Evolutionary conservation across 1,140 invertebrate genomes (phyloP).

Genomic region (Euura lappo): DNA sequence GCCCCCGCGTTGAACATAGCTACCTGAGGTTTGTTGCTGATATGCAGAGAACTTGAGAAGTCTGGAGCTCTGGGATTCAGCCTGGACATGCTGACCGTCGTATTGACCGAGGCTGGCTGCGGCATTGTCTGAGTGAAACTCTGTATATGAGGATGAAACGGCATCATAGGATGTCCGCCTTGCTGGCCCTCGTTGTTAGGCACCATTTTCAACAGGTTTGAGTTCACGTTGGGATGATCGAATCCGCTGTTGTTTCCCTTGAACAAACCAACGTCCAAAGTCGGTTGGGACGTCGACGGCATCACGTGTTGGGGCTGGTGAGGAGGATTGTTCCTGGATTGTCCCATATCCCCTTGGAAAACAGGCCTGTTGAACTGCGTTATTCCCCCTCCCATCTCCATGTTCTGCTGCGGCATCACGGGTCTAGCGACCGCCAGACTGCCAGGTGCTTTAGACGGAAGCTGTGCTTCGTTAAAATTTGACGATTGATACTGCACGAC

Average conservation of each 20-base stretch:
- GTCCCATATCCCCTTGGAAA: constrained; percentile 44
- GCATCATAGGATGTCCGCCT: constrained; percentile 43
- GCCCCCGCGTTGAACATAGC: constrained; percentile 55
- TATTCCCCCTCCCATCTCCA: constrained; percentile 41
- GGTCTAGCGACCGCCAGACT: constrained; percentile 51
- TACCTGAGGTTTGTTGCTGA: constrained; percentile 55
- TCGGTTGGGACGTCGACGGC: constrained; percentile 39
- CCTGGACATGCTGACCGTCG: constrained; percentile 70
- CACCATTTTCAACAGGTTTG: constrained; percentile 57
- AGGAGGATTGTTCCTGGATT: constrained; percentile 33
- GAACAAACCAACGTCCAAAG: constrained; percentile 42
- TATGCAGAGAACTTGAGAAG: constrained; percentile 68
- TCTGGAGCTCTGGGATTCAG: constrained; percentile 89
- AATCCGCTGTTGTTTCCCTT: constrained; percentile 43
- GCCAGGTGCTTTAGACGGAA: constrained; percentile 48
- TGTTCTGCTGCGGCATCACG: constrained; percentile 47
- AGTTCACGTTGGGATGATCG: constrained; percentile 51
- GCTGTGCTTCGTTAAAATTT: constrained; percentile 41
- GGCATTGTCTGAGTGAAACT: constrained; percentile 55
- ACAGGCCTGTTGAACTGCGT: constrained; percentile 46
- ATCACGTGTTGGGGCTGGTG: constrained; percentile 40
- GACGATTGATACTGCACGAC: constrained; percentile 44
- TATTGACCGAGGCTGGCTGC: constrained; percentile 52
- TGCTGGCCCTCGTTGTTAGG: constrained; percentile 47
- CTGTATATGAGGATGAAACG: constrained; percentile 54